Conservation (phyloP, 2,888 invertebrate species). For the Automeris io region DNA sequence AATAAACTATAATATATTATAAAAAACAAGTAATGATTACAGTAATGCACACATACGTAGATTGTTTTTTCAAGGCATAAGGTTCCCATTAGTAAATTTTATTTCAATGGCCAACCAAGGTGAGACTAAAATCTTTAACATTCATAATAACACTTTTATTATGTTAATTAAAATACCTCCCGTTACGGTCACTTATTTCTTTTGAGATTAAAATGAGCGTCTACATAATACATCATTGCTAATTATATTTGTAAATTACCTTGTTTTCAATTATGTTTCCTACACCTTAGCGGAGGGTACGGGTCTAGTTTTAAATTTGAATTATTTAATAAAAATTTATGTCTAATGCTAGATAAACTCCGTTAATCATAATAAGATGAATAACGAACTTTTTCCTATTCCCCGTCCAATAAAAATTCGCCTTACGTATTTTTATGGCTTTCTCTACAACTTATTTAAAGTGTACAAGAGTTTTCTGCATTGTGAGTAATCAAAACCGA, state of each 20-base stretch:
- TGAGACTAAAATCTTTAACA: constrained; percentile 9
- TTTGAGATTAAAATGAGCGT: constrained; percentile 13
- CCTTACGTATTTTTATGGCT: too few species aligned
- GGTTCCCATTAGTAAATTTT: constrained; percentile 10
- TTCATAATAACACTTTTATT: constrained; percentile 23
- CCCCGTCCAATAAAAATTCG: too few species aligned
- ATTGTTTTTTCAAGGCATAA: neutral
- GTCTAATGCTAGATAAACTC: too few species aligned
- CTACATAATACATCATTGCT: neutral
- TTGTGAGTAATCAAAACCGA: too few species aligned
- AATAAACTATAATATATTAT: too few species aligned
- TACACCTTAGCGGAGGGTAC: too few species aligned
- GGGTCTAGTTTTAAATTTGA: too few species aligned
- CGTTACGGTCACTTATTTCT: constrained; percentile 27
- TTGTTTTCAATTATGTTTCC: neutral
- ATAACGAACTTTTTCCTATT: too few species aligned
- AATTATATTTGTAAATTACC: neutral
- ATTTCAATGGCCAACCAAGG: constrained; percentile 28
- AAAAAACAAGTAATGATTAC: neutral
- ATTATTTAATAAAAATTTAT: too few species aligned
- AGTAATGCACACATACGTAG: neutral
- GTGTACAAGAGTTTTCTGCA: too few species aligned
- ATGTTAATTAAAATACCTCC: constrained; percentile 23
- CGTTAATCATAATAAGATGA: too few species aligned
- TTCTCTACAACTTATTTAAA: too few species aligned